These are phyloP conservation scores for Morelia viridis DNA, from an alignment of 2,797 vertebrate species.

Conservation along the genomic window DNA sequence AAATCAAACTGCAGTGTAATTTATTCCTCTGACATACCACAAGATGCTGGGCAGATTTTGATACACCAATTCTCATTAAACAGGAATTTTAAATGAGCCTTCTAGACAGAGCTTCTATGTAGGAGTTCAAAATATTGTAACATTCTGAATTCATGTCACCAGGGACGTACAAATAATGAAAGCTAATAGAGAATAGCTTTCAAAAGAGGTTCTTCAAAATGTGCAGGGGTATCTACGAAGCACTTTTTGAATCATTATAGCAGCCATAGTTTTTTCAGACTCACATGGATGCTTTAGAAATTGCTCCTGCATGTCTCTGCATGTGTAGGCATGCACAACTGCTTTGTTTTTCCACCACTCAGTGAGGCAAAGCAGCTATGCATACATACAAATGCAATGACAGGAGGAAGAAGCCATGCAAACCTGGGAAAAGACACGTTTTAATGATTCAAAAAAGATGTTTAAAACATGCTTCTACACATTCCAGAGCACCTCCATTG, in stretches of 20 bases:
- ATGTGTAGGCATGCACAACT: background rate
- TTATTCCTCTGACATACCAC: background rate
- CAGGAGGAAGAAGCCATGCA: background rate
- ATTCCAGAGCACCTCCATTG: background rate
- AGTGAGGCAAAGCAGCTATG: background rate
- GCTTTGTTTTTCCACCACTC: background rate
- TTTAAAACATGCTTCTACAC: background rate
- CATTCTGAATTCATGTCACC: background rate
- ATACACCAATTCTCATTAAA: background rate
- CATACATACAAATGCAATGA: background rate
- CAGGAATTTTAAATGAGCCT: background rate
- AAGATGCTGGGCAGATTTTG: slow-evolving; percentile 5
- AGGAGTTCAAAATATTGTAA: slow-evolving; percentile 27
- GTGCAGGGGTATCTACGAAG: background rate
- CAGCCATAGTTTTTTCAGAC: background rate
- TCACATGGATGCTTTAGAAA: background rate
- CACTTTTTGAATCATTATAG: background rate
- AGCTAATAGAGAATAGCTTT: slow-evolving; percentile 6
- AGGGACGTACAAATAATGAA: slow-evolving; percentile 13
- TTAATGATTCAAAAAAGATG: background rate
- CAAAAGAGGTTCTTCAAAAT: background rate
- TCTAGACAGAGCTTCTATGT: background rate
- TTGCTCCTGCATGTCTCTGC: background rate
- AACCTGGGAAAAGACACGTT: background rate
- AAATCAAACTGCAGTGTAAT: background rate